phyloP scores from a whole-genome alignment of 2,797 vertebrate genomes.

The Arctocebus calabarensis region DNA sequence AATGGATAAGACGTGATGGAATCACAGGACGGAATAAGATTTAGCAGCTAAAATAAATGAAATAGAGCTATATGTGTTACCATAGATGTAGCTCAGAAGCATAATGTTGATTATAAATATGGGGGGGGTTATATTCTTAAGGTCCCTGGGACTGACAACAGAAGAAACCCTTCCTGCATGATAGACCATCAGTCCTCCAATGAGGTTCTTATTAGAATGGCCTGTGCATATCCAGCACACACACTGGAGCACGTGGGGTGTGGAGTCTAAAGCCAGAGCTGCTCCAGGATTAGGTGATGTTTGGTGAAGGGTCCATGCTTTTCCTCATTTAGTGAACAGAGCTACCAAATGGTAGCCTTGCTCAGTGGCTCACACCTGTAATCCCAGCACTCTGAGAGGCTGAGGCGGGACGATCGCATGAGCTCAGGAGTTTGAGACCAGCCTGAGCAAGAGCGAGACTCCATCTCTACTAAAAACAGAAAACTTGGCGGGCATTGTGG shows the following conservation, averaged over 20 bases:
- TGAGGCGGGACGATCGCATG: no score
- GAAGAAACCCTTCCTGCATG: not conserved
- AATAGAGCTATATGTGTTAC: not conserved
- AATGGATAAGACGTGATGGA: not conserved
- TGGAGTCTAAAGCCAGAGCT: not conserved
- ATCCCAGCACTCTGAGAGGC: no score
- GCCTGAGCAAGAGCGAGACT: no score
- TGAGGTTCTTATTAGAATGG: not conserved
- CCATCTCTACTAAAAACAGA: no score
- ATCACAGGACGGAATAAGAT: not conserved
- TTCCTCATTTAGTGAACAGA: not conserved
- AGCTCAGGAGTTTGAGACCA: no score
- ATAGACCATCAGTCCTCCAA: no score
- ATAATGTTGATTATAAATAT: not conserved
- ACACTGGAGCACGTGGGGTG: fast-evolving
- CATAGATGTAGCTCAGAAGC: not conserved
- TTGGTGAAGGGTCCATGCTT: not conserved
- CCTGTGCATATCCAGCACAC: not conserved
- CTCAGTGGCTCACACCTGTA: no score
- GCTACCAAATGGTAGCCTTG: not conserved
- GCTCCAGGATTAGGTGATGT: not conserved
- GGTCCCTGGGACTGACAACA: not conserved
- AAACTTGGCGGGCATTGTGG: no score
- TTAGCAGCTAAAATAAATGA: conserved; percentile 38
- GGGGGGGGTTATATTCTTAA: not conserved